These are phyloP conservation scores for Eurosta solidaginis DNA, from an alignment of 1,140 invertebrate species.

Conservation along the genomic window DNA sequence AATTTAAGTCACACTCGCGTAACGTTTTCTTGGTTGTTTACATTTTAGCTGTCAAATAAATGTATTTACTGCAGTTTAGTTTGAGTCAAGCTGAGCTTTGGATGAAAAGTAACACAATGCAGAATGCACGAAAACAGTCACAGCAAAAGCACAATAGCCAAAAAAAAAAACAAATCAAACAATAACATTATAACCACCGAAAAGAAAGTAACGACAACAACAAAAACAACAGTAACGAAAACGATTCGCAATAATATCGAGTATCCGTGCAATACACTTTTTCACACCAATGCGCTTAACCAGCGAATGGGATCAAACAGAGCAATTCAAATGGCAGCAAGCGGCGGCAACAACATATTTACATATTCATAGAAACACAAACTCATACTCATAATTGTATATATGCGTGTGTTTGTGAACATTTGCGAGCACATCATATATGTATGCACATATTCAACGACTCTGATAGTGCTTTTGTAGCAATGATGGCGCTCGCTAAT, in stretches of 20 bases:
- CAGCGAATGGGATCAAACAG: slow-evolving; percentile 27
- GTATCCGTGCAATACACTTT: slow-evolving; percentile 18
- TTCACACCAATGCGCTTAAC: slow-evolving; percentile 26
- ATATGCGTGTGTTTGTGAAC: neutral
- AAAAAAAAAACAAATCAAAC: neutral
- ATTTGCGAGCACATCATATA: neutral
- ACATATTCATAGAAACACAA: neutral
- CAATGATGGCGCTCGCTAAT: slow-evolving; percentile 1
- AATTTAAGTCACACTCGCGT: neutral
- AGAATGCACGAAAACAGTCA: neutral
- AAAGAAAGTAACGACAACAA: neutral
- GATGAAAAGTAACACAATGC: slow-evolving; percentile 19
- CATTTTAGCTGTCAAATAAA: neutral
- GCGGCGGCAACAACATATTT: neutral
- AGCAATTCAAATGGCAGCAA: slow-evolving; percentile 18
- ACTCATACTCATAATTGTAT: neutral
- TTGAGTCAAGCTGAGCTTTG: neutral
- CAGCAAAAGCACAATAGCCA: neutral
- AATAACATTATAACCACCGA: neutral
- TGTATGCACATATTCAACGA: too few relatives aligned
- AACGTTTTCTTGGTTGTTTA: neutral
- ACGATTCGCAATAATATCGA: neutral
- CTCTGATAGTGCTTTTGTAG: neutral
- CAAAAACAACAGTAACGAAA: too few relatives aligned
- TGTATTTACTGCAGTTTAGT: neutral